Base-by-base conservation (phyloP, 2,888 invertebrate genomes). In the Hemistola chrysoprasaria region DNA sequence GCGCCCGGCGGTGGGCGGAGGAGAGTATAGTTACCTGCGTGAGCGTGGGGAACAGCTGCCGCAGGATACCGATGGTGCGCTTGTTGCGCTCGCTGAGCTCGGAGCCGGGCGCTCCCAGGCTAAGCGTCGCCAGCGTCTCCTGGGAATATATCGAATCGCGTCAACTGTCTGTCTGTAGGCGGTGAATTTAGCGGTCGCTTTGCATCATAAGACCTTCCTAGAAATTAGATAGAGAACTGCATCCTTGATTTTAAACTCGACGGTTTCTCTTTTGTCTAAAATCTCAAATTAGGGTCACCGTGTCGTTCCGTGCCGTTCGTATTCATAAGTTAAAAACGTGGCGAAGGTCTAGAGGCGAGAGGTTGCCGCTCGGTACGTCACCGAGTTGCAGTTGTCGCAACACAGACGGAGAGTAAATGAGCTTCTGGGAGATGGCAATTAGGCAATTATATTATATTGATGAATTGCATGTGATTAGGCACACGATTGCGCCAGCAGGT, bases 21-120 rank as follows among this genome's bases (percentile, higher is more conserved):
- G 7, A 7, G 3, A 6, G 25, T 26, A 9, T n/a, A 22, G 36
- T 79, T 91, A 95, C 94, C 94, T 94, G 92, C 50, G 94, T 93
- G 59, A 94, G 88, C 40, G 91, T 90, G 23, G 94, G 94, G 85
- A 95, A 95, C 43, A 94, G 90, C 66, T 93, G 92, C 41, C 94
- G 90, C 56, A 94, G 90, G 65, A 94, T 91, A 61, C 94, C 94
- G 67, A 95, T 93, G 57, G 94, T 95, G 69, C 94, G 90, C 83
- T 94, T 95, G 83, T 93, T 93, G 65, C 94, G 91, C 57, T 93
- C 92, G 71, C 92, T 91, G 54, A 92, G 78, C 71, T 92, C 91
- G 50, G 90, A 89, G 71, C 92, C 92, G 49, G 92, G 90, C 56
- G 92, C 92, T 54, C 91, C 92, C 60, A 93, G 86, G 82, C 93